Evolutionary conservation across 2,113 vertebrate genomes (phyloP), one percentile per base, ranked within the genome.

Genomic region (Blennius ocellaris): DNA sequence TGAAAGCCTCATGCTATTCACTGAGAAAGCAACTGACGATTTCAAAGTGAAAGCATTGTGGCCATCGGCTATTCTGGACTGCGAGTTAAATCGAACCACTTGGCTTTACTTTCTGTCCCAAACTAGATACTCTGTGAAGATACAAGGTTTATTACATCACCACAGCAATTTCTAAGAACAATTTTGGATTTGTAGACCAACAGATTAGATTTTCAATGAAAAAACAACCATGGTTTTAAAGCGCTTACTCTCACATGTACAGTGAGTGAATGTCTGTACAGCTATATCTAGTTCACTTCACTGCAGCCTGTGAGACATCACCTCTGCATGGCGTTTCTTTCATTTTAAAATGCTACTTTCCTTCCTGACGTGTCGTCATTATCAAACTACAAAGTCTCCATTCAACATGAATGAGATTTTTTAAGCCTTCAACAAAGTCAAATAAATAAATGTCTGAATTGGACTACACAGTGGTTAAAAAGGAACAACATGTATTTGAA

Each of bases 1-100:
- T 83, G 49, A 81, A 67, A 79, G 68, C 67, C 51, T 50, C 1
- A 63, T 80, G 53, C n/a, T 21, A 61, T 59, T 69, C 76, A 53
- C 57, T 52, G 70, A 67, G 48, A 54, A n/a, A 79, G 66, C 65
- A 78, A 1, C 30, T 58, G 84, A 77, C 52, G 45, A 21, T 70
- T 76, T 41, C 61, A 48, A 73, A 72, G 78, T 82, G 15, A 74
- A 82, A 76, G 66, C 39, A 72, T 39, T 10, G 52, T 40, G 1
- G 51, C 54, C 38, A 30, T 43, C 61, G 41, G 58, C 53, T 30
- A 36, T 40, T 55, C 5, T 64, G n/a, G 47, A 51, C 47, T 41
- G 4, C 11, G 14, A 30, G 57, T 43, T n/a, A 55, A 75, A 51
- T 68, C n/a, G 5, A 54, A 79, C 49, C 56, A 68, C 68, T 75